A percentile compares a stretch with the other conserved stretches of the same genome.
phyloP scores from a whole-genome alignment of 2,113 vertebrate genomes.

The Oncorhynchus nerka region DNA sequence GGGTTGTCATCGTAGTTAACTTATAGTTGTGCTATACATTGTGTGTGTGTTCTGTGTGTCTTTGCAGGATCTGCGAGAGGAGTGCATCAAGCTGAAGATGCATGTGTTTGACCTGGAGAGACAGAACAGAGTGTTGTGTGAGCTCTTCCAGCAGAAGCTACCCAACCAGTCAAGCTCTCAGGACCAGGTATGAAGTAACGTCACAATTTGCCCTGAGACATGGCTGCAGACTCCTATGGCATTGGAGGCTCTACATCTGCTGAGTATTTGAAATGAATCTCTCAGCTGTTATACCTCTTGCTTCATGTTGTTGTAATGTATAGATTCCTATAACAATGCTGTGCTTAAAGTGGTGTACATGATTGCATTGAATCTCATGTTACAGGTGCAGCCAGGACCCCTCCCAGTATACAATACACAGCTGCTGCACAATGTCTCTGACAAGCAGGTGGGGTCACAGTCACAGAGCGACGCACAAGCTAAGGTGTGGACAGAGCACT shows the following conservation, averaged over 20 bases:
- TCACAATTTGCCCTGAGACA: no score
- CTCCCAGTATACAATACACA: slow-evolving; percentile 71
- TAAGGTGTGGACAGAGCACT: slow-evolving; percentile 62
- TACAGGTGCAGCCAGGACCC: slow-evolving; percentile 69
- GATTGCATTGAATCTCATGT: slow-evolving; percentile 49
- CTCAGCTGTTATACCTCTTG: no score
- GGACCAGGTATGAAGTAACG: slow-evolving; percentile 80
- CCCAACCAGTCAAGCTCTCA: slow-evolving; percentile 81
- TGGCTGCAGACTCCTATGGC: no score
- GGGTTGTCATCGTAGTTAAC: no score
- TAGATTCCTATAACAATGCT: slow-evolving; percentile 15
- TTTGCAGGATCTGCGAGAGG: slow-evolving; percentile 89
- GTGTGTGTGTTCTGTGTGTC: not conserved
- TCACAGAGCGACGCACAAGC: slow-evolving; percentile 73
- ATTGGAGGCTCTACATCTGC: no score
- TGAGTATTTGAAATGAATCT: no score
- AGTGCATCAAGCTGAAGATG: slow-evolving; percentile 96
- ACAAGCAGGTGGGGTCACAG: slow-evolving; percentile 69
- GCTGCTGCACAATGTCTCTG: slow-evolving; percentile 67
- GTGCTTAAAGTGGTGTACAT: slow-evolving; percentile 27
- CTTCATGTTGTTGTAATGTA: not conserved
- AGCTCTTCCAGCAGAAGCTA: slow-evolving; percentile 92
- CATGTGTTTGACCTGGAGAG: slow-evolving; percentile 92
- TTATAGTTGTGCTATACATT: not conserved
- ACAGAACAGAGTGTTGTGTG: slow-evolving; percentile 90